Evolutionary conservation across 64 coral and sea anemone species (phyloP).

Genomic region (Acropora yongei): DNA sequence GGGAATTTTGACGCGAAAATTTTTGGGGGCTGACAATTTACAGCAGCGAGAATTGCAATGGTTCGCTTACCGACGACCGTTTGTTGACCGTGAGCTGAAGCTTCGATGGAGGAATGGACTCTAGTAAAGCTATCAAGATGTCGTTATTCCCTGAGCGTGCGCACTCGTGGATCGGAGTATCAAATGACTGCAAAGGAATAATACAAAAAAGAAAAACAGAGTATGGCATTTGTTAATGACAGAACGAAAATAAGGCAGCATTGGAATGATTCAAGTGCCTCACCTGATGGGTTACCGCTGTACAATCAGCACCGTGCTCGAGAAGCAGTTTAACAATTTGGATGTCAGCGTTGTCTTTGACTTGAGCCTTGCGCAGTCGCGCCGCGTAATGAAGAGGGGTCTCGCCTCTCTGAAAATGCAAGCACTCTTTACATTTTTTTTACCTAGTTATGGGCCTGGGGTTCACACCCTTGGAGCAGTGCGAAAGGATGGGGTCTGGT

Average conservation of each 20-base stretch:
- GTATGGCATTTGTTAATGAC: too few relatives aligned
- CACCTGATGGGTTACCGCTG: conserved; percentile 75
- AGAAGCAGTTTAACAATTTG: conserved; percentile 64
- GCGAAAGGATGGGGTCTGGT: neutral
- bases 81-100: conserved; percentile 77
- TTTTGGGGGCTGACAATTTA: too few relatives aligned
- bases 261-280: neutral
- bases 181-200: conserved; percentile 61
- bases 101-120: conserved; percentile 67
- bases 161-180: conserved; percentile 88
- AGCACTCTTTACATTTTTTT: neutral
- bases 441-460: neutral
- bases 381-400: conserved; percentile 89
- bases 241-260: too few relatives aligned
- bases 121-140: conserved; percentile 65
- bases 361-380: conserved; percentile 61
- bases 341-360: conserved; percentile 61
- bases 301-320: conserved; percentile 82
- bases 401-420: conserved; percentile 74
- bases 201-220: neutral
- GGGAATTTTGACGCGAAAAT: too few relatives aligned
- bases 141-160: conserved; percentile 90
- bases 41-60: too few relatives aligned
- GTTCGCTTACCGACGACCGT: conserved; percentile 72
- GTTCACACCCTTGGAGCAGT: too few relatives aligned